Conservation (phyloP, 2,888 invertebrate genomes). For the Cheilosia pagana region DNA sequence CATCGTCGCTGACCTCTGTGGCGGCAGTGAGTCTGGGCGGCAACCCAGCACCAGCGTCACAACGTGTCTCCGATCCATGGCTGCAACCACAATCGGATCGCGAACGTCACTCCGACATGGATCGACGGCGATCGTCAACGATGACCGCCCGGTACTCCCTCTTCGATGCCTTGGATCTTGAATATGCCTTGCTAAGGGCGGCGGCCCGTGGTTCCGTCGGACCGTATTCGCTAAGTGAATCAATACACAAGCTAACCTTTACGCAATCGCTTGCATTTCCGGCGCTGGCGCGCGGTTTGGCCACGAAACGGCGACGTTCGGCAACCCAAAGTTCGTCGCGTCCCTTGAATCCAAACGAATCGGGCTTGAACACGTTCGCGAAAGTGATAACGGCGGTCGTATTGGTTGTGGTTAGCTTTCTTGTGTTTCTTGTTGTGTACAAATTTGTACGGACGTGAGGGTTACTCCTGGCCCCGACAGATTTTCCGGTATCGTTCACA, state of each 20-base stretch:
- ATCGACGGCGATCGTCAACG: conserved; percentile 85
- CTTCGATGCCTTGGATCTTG: conserved; percentile 89
- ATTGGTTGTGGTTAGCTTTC: conserved; percentile 87
- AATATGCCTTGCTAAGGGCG: conserved; percentile 88
- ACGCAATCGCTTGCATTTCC: conserved; percentile 90
- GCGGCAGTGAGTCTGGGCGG: conserved; percentile 83
- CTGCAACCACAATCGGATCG: conserved; percentile 83
- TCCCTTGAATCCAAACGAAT: conserved; percentile 86
- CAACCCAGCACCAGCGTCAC: conserved; percentile 79
- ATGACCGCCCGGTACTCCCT: conserved; percentile 88
- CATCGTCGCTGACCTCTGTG: conserved; percentile 85
- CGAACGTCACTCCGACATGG: conserved; percentile 80
- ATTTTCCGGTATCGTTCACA: conserved; percentile 82
- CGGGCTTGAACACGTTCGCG: conserved; percentile 88
- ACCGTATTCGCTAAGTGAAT: conserved; percentile 88
- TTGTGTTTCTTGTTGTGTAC: conserved; percentile 90
- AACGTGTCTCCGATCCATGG: conserved; percentile 84
- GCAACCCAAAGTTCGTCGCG: conserved; percentile 84
- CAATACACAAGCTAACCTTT: conserved; percentile 89
- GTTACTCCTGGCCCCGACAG: conserved; percentile 88
- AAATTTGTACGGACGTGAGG: conserved; percentile 91
- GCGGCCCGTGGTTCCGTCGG: conserved; percentile 89
- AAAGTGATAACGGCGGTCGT: conserved; percentile 89
- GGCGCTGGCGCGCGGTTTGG: conserved; percentile 88
- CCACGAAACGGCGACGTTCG: conserved; percentile 86